Conservation (phyloP, 1,140 invertebrate genomes). For the Bombus pyrosoma region DNA sequence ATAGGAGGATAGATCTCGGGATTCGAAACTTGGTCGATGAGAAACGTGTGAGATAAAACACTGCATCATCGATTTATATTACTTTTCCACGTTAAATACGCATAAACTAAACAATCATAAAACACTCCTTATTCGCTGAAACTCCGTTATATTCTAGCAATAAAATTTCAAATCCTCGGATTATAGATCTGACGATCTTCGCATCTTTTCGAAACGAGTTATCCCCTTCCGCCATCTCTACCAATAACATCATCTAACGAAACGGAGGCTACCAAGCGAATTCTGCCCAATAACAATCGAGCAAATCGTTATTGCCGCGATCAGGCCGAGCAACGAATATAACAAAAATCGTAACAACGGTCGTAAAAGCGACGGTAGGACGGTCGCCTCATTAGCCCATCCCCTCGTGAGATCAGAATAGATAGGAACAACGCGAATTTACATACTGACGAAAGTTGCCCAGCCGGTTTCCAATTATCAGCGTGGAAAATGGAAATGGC, state of each 20-base stretch:
- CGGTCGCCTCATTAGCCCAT: slow-evolving; percentile 21
- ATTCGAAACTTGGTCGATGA: no score
- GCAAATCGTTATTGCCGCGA: slow-evolving; percentile 17
- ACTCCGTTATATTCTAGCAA: no score
- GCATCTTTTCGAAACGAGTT: no score
- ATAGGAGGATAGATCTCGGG: not conserved
- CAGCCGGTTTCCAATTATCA: slow-evolving; percentile 66
- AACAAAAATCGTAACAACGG: slow-evolving; percentile 12
- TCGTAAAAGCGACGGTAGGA: not conserved
- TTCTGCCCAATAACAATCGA: not conserved
- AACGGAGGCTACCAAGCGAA: not conserved
- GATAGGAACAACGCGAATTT: slow-evolving; percentile 44
- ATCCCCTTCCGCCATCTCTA: not conserved
- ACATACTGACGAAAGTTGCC: slow-evolving; percentile 52
- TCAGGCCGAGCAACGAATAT: not conserved
- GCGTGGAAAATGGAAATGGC: slow-evolving; percentile 67
- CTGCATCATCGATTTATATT: no score
- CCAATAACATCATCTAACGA: not conserved
- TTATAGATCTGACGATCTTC: no score
- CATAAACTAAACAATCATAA: no score
- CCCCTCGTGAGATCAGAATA: slow-evolving; percentile 19
- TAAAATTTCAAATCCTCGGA: no score
- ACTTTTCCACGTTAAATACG: no score
- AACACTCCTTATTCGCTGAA: no score
- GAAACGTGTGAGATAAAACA: no score